Base-by-base conservation (phyloP, 2,888 invertebrate species). In the Chironomus riparius region DNA sequence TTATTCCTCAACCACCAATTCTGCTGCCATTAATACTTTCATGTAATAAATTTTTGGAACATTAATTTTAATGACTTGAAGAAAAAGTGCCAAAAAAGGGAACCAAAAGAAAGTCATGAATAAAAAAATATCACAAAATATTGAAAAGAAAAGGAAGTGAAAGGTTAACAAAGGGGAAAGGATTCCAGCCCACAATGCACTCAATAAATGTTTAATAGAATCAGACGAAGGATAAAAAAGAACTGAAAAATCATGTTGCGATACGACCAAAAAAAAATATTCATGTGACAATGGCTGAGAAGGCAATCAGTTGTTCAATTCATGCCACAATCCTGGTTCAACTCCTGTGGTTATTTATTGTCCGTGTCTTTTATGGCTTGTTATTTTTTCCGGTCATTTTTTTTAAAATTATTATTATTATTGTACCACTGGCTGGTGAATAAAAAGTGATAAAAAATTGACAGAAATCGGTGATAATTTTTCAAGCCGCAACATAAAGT, bases 31-130 rank as follows among this genome's bases (percentile, higher is more conserved):
- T 15, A 56, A 56, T 56, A 56, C 18, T 56, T 56, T 56, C 18
- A 15, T 56, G 56, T 24, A 24, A 24, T 65, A 56, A 56, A 56
- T 56, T 56, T 15, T 7, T n/a, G 6, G 13, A 65, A 65, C 65
- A 65, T 65, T 65, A 65, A 65, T 10, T 65, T 65, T 65, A 65
- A 65, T 65, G 65, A 65, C 65, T 65, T 24, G 65, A 65, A 56
- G 56, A 18, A n/a, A 18, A n/a, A 15, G 4, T 18, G 56, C 56
- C 7, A 15, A n/a, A 18, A 65, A 65, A 65, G 13, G 13, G 4
- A 22, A 24, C 13, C 4, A 24, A 13, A 38, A 10, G 38, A 38
- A 38, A 15, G 62, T 15, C 62, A 65, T 13, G 24, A 21, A 50
- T 50, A 50, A 50, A 2, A 56, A 13, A 50, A 56, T 15, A 21